phyloP scores from a whole-genome alignment of 2,888 invertebrate genomes.

The Lycophotia porphyrea region DNA sequence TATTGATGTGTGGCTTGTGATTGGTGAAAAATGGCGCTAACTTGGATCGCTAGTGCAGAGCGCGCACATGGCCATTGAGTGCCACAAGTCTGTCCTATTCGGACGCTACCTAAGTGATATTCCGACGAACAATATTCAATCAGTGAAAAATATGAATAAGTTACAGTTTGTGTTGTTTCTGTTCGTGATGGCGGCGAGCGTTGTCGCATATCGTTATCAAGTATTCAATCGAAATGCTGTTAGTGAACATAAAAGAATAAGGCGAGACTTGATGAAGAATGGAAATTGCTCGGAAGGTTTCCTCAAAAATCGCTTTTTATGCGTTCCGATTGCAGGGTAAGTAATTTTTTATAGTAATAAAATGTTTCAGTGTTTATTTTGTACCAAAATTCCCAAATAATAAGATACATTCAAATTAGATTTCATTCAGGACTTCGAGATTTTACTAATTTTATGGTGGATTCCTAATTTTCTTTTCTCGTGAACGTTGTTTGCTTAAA shows the following conservation, averaged over 20 bases:
- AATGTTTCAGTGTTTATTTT: not conserved
- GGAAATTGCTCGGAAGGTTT: conserved; percentile 4
- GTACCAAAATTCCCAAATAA: too few species aligned
- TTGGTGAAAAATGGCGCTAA: not conserved
- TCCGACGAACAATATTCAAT: not conserved
- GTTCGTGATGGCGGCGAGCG: not conserved
- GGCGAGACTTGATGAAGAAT: not conserved
- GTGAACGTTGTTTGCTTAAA: too few species aligned
- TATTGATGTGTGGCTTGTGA: too few species aligned
- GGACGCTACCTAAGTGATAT: not conserved
- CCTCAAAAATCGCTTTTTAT: too few species aligned
- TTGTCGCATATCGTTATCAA: not conserved
- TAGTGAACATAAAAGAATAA: conserved; percentile 10
- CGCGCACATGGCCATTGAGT: too few species aligned
- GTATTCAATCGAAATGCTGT: too few species aligned
- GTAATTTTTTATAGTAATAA: not conserved
- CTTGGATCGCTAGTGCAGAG: too few species aligned
- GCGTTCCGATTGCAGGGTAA: not conserved
- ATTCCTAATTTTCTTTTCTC: not conserved
- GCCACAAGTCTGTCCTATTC: not conserved
- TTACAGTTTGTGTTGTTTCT: not conserved
- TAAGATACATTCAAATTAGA: not conserved
- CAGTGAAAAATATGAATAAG: not conserved
- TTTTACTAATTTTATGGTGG: not conserved
- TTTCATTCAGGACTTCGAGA: not conserved